These are phyloP conservation scores for Kryphioiulus occultus DNA, from an alignment of 2,888 invertebrate species.

Conservation along the genomic window DNA sequence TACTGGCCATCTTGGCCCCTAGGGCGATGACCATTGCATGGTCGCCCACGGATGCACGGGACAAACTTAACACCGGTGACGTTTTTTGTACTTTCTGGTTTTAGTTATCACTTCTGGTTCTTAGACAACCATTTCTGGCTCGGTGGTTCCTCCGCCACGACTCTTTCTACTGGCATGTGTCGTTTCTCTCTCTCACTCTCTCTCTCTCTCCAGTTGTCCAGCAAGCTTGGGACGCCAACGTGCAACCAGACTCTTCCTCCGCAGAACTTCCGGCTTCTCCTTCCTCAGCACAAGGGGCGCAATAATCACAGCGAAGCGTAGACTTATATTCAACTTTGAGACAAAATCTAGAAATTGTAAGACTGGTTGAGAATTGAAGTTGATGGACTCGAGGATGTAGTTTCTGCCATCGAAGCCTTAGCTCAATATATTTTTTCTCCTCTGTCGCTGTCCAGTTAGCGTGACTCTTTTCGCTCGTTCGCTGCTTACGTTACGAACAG, in stretches of 20 bases:
- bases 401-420: slow-evolving; percentile 32
- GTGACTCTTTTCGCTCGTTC: not conserved
- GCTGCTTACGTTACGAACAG: slow-evolving; percentile 74
- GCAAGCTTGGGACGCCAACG: not conserved
- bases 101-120: slow-evolving; percentile 40
- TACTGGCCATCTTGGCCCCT: slow-evolving; percentile 15
- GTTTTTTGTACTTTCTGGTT: slow-evolving; percentile 46
- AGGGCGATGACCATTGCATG: not conserved
- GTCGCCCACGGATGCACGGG: not conserved
- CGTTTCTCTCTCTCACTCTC: no score
- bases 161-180: not conserved
- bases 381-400: slow-evolving; percentile 8
- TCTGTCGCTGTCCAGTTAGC: not conserved
- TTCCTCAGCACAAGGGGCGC: slow-evolving; percentile 33
- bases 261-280: not conserved
- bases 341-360: slow-evolving; percentile 39
- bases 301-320: slow-evolving; percentile 36
- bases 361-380: slow-evolving; percentile 32
- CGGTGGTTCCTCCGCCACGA: not conserved
- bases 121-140: not conserved
- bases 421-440: slow-evolving; percentile 37
- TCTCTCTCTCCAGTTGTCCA: not conserved
- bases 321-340: slow-evolving; percentile 38
- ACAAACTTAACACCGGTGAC: slow-evolving; percentile 38
- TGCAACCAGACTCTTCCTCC: not conserved